Percentiles rank a stretch among this genome's conserved stretches.
Conservation (phyloP, 1,140 invertebrate genomes). For the Cyclina sinensis region DNA sequence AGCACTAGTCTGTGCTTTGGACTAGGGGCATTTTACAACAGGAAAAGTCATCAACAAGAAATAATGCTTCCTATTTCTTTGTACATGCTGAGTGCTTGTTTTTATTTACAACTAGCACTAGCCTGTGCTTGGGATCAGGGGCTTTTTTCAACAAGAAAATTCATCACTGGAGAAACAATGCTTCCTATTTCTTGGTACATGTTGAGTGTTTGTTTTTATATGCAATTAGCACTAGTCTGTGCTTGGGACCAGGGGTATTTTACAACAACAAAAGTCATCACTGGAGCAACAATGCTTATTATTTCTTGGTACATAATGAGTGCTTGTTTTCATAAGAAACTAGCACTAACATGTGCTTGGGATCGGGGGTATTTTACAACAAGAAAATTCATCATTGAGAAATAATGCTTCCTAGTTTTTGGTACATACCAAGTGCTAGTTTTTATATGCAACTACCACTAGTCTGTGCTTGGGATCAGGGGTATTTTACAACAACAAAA, state of each 20-base stretch:
- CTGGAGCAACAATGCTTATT: background rate
- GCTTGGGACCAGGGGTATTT: conserved; percentile 11
- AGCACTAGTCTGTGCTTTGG: conserved; percentile 34
- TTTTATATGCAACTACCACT: conserved; percentile 17
- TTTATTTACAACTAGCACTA: conserved; percentile 10
- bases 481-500: background rate
- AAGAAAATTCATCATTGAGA: background rate
- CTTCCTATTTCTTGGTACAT: conserved; percentile 16
- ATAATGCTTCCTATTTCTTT: background rate
- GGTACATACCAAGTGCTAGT: conserved; percentile 16
- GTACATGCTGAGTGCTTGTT: conserved; percentile 13
- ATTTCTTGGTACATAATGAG: background rate
- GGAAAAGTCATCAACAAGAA: background rate
- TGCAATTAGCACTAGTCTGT: conserved; percentile 13
- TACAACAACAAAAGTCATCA: conserved; percentile 10
- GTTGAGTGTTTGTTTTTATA: background rate
- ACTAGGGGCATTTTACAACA: background rate
- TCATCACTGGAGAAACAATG: background rate
- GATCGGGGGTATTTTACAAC: background rate
- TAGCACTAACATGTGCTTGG: conserved; percentile 36
- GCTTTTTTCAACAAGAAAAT: background rate
- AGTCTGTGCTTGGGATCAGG: conserved; percentile 34
- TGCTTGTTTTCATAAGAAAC: background rate
- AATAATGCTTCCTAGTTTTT: background rate
- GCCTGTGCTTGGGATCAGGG: conserved; percentile 4